A percentile compares a stretch with the other conserved stretches of the same genome.
Conservation (phyloP, 1,140 invertebrate genomes). For the Pseudomyrmex cubaensis region DNA sequence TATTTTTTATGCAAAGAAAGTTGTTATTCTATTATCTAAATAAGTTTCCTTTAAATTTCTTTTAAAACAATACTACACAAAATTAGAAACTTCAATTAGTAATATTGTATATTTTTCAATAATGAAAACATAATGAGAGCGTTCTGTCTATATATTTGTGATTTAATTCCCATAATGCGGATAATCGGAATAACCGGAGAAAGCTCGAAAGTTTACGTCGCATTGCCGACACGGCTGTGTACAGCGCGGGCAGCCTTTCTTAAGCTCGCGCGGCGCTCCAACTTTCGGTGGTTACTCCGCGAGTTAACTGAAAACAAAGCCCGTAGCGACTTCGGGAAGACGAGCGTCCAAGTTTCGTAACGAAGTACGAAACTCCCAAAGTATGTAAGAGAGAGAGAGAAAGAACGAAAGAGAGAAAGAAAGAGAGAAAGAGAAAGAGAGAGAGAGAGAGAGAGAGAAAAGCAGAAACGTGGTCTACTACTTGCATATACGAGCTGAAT, state of each 20-base stretch:
- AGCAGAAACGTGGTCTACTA: constrained; percentile 8
- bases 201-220: constrained; percentile 64
- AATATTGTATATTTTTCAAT: neutral
- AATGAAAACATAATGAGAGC: neutral
- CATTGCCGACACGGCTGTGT: constrained; percentile 39
- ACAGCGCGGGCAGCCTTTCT: constrained; percentile 56
- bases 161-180: constrained; percentile 13
- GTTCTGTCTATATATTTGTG: neutral
- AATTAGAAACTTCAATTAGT: neutral
- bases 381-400: neutral
- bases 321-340: constrained; percentile 63
- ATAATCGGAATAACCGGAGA: constrained; percentile 58
- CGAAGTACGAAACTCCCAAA: constrained; percentile 65
- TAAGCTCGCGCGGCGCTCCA: constrained; percentile 65
- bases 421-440: constrained; percentile 12
- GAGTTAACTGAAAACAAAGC: constrained; percentile 78
- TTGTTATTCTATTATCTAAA: too few relatives aligned
- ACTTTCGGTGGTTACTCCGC: constrained; percentile 70
- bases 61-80: too few relatives aligned
- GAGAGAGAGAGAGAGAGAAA: constrained; percentile 11
- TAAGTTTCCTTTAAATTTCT: too few relatives aligned
- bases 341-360: constrained; percentile 67
- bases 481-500: constrained; percentile 31
- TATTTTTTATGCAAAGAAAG: neutral
- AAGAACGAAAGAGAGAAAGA: neutral